Percentiles rank a stretch among this genome's conserved stretches.
Evolutionary conservation across 2,797 vertebrate species (phyloP).

Genomic region (Esox lucius): DNA sequence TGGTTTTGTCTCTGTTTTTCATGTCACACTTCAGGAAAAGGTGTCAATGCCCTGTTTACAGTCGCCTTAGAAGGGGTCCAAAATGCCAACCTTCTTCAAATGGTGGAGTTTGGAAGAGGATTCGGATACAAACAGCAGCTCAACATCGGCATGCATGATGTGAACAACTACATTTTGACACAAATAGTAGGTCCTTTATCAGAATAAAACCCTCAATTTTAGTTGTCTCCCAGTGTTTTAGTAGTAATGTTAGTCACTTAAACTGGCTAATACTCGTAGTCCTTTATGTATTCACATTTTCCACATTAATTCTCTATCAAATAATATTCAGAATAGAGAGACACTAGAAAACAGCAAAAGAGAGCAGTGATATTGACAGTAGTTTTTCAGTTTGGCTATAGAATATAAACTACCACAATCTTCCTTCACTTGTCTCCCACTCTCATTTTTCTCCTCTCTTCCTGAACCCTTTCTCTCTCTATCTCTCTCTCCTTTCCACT

Average conservation of each 20-base stretch:
- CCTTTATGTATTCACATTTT: neutral
- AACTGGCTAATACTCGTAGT: neutral
- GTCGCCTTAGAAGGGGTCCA: slow-evolving; percentile 78
- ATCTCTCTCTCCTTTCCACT: slow-evolving; percentile 20
- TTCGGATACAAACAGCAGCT: slow-evolving; percentile 79
- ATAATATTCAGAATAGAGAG: neutral
- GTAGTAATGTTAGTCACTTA: neutral
- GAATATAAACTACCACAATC: too few relatives aligned
- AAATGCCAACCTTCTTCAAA: slow-evolving; percentile 73
- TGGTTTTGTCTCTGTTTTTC: neutral
- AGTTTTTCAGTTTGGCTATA: neutral
- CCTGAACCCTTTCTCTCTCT: neutral
- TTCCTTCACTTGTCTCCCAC: too few relatives aligned
- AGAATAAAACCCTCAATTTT: neutral
- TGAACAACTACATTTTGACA: slow-evolving; percentile 74
- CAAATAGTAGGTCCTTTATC: slow-evolving; percentile 80
- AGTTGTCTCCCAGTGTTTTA: neutral
- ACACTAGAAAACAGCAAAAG: neutral
- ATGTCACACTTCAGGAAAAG: slow-evolving; percentile 56
- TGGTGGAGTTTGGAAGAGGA: slow-evolving; percentile 89
- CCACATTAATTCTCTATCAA: neutral
- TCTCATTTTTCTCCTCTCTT: neutral
- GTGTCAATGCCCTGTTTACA: slow-evolving; percentile 77
- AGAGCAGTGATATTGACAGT: neutral
- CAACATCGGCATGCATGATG: slow-evolving; percentile 73